Percentiles rank a stretch among this genome's conserved stretches.
These are phyloP conservation scores for Neoarius graeffei DNA, from an alignment of 2,113 vertebrate species.

Conservation along the genomic window DNA sequence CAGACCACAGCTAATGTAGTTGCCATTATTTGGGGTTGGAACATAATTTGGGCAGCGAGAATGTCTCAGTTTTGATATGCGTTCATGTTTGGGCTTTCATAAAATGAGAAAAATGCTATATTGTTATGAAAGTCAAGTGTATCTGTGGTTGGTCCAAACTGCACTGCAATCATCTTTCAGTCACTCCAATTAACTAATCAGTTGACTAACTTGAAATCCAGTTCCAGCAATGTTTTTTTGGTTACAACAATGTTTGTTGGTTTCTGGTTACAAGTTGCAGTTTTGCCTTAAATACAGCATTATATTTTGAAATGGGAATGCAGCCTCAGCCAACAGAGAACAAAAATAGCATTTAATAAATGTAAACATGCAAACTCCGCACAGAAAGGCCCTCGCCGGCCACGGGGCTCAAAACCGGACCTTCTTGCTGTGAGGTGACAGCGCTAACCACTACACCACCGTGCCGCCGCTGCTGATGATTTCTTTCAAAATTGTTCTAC, in stretches of 20 bases:
- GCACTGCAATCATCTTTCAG: not conserved
- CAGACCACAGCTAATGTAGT: not conserved
- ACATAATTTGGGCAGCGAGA: not conserved
- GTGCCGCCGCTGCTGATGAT: too few relatives aligned
- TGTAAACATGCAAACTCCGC: too few relatives aligned
- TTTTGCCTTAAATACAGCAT: not conserved
- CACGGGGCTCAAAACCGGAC: too few relatives aligned
- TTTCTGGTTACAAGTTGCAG: not conserved
- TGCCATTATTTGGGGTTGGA: not conserved
- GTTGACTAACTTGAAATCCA: not conserved
- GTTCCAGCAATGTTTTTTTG: not conserved
- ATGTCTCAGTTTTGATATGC: not conserved
- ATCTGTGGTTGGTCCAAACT: not conserved
- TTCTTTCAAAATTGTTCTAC: too few relatives aligned
- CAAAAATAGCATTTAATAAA: not conserved
- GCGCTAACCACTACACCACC: too few relatives aligned
- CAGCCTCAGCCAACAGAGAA: not conserved
- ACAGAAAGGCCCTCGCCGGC: too few relatives aligned
- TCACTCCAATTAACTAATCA: not conserved
- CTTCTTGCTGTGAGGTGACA: too few relatives aligned
- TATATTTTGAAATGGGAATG: not conserved
- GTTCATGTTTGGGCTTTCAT: not conserved
- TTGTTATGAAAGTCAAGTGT: not conserved
- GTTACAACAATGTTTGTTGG: not conserved
- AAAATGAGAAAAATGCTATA: not conserved